Evolutionary conservation across 2,113 vertebrate species (phyloP).

Genomic region (Alethe diademata): DNA sequence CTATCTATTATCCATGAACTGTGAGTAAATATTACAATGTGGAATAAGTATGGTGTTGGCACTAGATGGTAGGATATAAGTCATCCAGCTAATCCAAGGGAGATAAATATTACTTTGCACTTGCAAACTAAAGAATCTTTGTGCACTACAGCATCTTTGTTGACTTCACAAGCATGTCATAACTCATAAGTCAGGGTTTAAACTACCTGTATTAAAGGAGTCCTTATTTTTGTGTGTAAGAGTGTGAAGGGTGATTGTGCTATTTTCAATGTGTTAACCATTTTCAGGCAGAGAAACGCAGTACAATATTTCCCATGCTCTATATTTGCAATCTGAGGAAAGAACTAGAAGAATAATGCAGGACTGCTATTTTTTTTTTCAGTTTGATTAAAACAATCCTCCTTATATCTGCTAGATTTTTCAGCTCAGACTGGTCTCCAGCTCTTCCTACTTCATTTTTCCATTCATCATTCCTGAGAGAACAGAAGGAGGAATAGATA

Average conservation of each 20-base stretch:
- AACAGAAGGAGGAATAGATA: conserved; percentile 62
- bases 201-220: neutral
- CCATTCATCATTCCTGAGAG: conserved; percentile 60
- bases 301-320: neutral
- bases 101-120: neutral
- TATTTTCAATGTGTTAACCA: neutral
- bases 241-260: neutral
- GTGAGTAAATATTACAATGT: neutral
- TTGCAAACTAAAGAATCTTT: neutral
- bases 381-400: conserved; percentile 38
- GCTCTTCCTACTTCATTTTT: conserved; percentile 41
- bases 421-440: conserved; percentile 47
- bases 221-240: neutral
- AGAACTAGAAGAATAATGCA: conserved; percentile 17
- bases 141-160: neutral
- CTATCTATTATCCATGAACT: neutral
- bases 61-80: neutral
- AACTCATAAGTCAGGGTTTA: neutral
- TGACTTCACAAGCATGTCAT: neutral
- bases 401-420: conserved; percentile 33
- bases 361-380: conserved; percentile 36
- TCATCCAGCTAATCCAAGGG: neutral
- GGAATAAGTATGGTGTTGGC: neutral
- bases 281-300: neutral
- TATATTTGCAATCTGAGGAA: neutral